Evolutionary conservation across 92 coral and sea anemone genomes (phyloP), one percentile per base, ranked within the genome.

Genomic region (Porites cylindrica): DNA sequence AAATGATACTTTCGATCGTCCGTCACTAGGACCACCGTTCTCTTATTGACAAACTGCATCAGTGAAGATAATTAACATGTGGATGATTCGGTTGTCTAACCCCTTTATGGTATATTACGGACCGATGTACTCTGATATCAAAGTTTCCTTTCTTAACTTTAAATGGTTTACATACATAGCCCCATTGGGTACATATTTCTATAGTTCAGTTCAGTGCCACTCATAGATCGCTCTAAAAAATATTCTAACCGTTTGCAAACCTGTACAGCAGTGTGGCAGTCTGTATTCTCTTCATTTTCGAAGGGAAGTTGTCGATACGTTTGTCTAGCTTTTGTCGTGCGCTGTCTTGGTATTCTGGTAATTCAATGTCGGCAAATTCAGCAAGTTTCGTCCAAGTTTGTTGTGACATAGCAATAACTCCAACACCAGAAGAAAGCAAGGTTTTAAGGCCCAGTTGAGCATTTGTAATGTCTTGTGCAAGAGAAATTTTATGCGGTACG

Each of bases 351-450:
- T 83, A 63, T 23, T 16, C 52, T 5, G 87, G 87, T 17, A 74
- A 50, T 3, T 64, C 29, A 47, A 83, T 47, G 51, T 8, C 17
- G 20, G 87, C 80, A 73, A 13, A 23, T 12, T 83, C 81, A 29
- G 81, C 87, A 62, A 83, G 87, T 62, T 51, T 62, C 20, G 51
- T 7, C 87, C 80, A 83, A n/a, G 20, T 56, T 65, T 83, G 43
- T 17, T 52, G 18, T 8, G 72, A 50, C 87, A 83, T 83, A 1
- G 87, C 87, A 10, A 12, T 61, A 72, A 83, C 12, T 32, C 63
- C 72, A 10, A 73, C 74, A 4, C 74, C 87, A 50, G 52, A 50
- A 4, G 64, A 61, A 2, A 83, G 23, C 74, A 83, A 20, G 12
- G 51, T 73, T 74, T 50, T 51, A 1, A 83, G 53, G 65, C 87